Evolutionary conservation across 2,113 vertebrate species (phyloP).

Genomic region (Neoarius graeffei): DNA sequence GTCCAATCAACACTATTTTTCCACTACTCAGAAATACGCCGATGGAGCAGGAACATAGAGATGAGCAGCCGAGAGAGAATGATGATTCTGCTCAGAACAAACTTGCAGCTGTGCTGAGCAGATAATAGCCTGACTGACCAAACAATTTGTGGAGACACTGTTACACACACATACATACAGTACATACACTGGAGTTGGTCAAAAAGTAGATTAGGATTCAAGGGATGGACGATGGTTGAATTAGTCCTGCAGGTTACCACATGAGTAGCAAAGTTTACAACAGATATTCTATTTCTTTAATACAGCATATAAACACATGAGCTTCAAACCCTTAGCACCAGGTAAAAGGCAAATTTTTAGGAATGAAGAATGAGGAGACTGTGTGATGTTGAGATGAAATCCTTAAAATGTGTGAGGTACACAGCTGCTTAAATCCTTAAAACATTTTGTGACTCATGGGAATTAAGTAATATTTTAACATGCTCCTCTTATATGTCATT

Average conservation of each 20-base stretch:
- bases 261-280: neutral
- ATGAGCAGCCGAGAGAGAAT: conserved; percentile 2
- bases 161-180: conserved; percentile 54
- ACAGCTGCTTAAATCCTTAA: neutral
- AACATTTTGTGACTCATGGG: neutral
- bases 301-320: neutral
- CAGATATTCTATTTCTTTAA: neutral
- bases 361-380: neutral
- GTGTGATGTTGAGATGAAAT: neutral
- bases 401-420: neutral
- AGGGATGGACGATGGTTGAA: conserved; percentile 25
- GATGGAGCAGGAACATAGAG: conserved; percentile 3
- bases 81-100: conserved; percentile 35
- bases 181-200: conserved; percentile 42
- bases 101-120: conserved; percentile 45
- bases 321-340: neutral
- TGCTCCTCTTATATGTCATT: neutral
- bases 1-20: conserved; percentile 40
- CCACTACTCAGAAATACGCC: conserved; percentile 22
- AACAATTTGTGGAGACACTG: conserved; percentile 57
- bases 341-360: neutral
- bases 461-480: neutral
- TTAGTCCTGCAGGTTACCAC: conserved; percentile 29
- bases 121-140: conserved; percentile 56
- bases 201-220: conserved; percentile 55